Evolutionary conservation across 2,797 vertebrate genomes (phyloP).

Genomic region (Hypotaenidia okinawae): DNA sequence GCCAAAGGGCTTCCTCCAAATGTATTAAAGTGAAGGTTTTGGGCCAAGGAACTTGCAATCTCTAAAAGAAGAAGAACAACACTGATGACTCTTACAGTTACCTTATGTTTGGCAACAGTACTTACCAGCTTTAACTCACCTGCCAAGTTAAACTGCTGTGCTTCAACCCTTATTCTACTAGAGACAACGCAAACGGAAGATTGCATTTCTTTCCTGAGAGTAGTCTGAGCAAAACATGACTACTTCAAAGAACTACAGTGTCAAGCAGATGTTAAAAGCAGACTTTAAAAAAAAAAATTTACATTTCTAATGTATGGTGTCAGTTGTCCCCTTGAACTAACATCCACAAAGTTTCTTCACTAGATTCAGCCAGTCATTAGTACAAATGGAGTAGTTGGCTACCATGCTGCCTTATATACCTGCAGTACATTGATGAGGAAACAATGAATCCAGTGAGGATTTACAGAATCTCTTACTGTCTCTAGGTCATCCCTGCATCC

Average conservation of each 20-base stretch:
- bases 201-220: neutral
- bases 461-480: neutral
- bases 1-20: conserved; percentile 92
- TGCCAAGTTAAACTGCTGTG: neutral
- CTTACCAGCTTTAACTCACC: neutral
- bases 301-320: neutral
- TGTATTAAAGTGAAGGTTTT: conserved; percentile 86
- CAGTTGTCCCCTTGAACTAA: neutral
- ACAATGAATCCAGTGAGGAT: neutral
- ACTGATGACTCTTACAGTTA: neutral
- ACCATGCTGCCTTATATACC: neutral
- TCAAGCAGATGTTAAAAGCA: neutral
- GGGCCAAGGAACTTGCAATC: conserved; percentile 84
- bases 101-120: neutral
- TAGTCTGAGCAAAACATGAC: neutral
- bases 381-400: neutral
- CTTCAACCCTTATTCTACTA: neutral
- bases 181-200: neutral
- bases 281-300: neutral
- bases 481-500: neutral
- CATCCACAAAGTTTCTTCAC: neutral
- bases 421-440: neutral
- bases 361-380: neutral
- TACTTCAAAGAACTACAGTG: neutral
- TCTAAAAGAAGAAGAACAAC: conserved; percentile 79